Percentiles rank a stretch among this genome's conserved stretches.
These are phyloP conservation scores for Apis laboriosa DNA, from an alignment of 1,140 invertebrate species.

Conservation along the genomic window DNA sequence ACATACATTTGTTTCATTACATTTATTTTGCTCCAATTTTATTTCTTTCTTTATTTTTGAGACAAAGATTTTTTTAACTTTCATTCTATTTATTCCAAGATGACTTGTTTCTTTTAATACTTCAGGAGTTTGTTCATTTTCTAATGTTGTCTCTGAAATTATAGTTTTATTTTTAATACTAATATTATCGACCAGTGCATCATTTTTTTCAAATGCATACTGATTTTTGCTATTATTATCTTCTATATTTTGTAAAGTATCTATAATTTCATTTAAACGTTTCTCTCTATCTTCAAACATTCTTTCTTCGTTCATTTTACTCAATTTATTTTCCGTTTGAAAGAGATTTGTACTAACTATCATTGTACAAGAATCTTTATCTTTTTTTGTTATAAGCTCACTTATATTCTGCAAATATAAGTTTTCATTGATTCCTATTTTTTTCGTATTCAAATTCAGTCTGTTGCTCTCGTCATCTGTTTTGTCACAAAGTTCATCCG, in stretches of 20 bases:
- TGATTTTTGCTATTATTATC: background rate
- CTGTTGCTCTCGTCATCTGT: conserved; percentile 58
- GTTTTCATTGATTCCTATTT: conserved; percentile 2
- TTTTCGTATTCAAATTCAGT: conserved; percentile 40
- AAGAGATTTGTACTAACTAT: conserved; percentile 34
- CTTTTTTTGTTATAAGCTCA: conserved; percentile 25
- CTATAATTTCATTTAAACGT: conserved; percentile 18
- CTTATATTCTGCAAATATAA: conserved; percentile 17
- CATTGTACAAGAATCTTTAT: background rate
- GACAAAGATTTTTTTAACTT: background rate
- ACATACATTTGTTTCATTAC: background rate
- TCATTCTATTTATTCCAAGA: background rate
- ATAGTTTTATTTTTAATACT: conserved; percentile 18
- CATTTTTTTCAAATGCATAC: background rate
- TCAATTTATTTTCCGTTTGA: conserved; percentile 1
- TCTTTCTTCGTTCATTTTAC: conserved; percentile 20
- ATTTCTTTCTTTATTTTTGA: background rate
- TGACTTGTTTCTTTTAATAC: background rate
- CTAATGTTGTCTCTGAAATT: background rate
- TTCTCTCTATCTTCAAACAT: conserved; percentile 5
- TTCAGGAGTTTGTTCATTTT: background rate
- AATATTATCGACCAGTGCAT: background rate
- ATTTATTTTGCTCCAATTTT: background rate
- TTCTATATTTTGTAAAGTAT: background rate
- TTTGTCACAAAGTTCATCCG: conserved; percentile 64